phyloP scores from a whole-genome alignment of 2,797 vertebrate genomes.

The Hoplostethus mediterraneus region DNA sequence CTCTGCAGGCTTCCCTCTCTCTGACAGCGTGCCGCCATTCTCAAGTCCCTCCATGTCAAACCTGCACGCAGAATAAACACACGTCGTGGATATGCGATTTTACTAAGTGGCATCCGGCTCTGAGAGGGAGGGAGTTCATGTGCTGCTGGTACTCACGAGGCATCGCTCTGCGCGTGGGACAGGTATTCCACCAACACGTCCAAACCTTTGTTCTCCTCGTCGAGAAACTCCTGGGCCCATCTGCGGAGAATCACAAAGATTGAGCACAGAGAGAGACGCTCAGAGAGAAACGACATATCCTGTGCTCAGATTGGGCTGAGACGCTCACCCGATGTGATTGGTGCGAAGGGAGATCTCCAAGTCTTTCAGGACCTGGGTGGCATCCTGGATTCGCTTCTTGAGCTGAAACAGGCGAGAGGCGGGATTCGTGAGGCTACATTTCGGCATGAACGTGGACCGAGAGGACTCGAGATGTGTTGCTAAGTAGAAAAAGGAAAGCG shows the following conservation, averaged over 20 bases:
- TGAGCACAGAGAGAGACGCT: background rate
- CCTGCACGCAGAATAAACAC: constrained; percentile 69
- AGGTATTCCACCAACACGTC: constrained; percentile 95
- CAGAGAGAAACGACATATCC: background rate
- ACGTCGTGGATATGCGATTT: background rate
- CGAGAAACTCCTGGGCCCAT: constrained; percentile 98
- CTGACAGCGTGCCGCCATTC: constrained; percentile 85
- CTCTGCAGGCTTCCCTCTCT: constrained; percentile 86
- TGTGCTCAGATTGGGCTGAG: background rate
- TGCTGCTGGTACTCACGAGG: constrained; percentile 82
- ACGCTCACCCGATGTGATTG: constrained; percentile 95
- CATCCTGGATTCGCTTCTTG: constrained; percentile 93
- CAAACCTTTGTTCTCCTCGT: constrained; percentile 93
- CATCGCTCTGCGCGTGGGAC: constrained; percentile 91
- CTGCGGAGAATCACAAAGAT: constrained; percentile 70
- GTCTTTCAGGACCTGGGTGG: constrained; percentile 94
- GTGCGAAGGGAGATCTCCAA: constrained; percentile 97
- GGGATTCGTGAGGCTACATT: background rate
- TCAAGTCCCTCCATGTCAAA: constrained; percentile 90
- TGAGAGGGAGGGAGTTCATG: background rate
- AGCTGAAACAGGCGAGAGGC: constrained; percentile 77
- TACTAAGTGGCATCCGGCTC: background rate
- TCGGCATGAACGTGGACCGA: background rate
- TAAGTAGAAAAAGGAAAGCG: background rate
- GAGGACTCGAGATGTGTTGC: background rate